Percentiles rank a stretch among this genome's conserved stretches.
These are phyloP conservation scores for Drosophila jambulina DNA, from an alignment of 1,140 invertebrate species.

Conservation along the genomic window DNA sequence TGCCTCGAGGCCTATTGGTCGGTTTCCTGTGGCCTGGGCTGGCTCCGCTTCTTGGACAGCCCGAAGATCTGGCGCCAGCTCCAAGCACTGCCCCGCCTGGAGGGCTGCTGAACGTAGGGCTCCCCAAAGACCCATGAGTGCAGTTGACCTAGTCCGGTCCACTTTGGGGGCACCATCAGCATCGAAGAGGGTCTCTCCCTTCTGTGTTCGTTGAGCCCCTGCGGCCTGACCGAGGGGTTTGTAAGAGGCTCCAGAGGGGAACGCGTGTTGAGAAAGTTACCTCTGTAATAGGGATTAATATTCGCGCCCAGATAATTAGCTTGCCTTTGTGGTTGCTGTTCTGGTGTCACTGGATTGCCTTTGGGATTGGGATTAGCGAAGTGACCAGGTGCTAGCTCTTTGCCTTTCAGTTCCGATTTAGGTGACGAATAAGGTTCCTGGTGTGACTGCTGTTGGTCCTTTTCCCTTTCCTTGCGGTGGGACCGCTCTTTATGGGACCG, in stretches of 20 bases:
- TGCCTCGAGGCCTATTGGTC: slow-evolving; percentile 16
- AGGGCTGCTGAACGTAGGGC: neutral
- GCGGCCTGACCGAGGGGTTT: neutral
- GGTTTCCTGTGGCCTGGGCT: too few species aligned
- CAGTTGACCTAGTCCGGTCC: neutral
- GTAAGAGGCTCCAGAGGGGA: neutral
- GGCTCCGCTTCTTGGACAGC: neutral
- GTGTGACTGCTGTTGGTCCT: neutral
- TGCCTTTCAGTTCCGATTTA: neutral
- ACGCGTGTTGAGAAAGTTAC: slow-evolving; percentile 51
- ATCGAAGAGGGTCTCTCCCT: neutral
- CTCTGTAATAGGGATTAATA: slow-evolving; percentile 35
- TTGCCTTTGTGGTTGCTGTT: neutral
- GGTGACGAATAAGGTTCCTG: neutral
- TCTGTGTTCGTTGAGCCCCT: too few species aligned
- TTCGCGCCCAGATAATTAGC: slow-evolving; percentile 9
- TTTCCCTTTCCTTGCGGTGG: neutral
- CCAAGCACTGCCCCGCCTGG: neutral
- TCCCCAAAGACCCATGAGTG: slow-evolving; percentile 25
- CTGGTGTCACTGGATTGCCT: too few species aligned
- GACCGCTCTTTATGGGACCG: neutral
- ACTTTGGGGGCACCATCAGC: neutral
- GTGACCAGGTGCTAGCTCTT: neutral
- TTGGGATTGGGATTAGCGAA: neutral
- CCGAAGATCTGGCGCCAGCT: slow-evolving; percentile 26